Base-by-base conservation (phyloP, 1,140 invertebrate species). In the Agrypnia vestita region DNA sequence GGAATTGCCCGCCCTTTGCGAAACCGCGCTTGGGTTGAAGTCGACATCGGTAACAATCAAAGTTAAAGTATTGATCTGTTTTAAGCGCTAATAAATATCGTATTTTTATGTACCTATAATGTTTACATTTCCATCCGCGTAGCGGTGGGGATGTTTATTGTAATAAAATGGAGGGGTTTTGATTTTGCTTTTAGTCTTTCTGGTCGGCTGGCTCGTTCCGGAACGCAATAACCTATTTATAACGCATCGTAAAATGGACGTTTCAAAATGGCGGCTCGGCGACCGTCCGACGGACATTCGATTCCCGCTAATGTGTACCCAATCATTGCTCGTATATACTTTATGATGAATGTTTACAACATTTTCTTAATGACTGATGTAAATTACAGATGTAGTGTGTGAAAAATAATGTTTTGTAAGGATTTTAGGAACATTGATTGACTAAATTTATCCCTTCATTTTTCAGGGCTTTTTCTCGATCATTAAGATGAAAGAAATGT, bases 61-160 rank as follows among this genome's bases (percentile, higher is more conserved):
- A 71, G 19, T 25, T 35, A 71, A 9, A 15, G 17, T 51, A 71
- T 71, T 25, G 67, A 47, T 51, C 19, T 44, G 13, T 71, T 71
- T 71, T 71, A 71, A 51, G 67, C 17, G 67, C 67, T 71, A 17
- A 71, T 71, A 71, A 71, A 71, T 71, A 44, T 51, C 47, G 15
- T 47, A 25, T 51, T 71, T 71, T 71, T 71, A 21, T 17, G 15
- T 49, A n/a, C n/a, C n/a, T n/a, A 51, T 47, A 71, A 71, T 71
- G 67, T 71, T 71, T 71, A 71, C 25, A 71, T 71, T 71, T 71
- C 67, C 67, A 71, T 71, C 19, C 67, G 67, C 67, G 49, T 71
- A 71, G 67, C 17, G 19, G 46, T 47, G 67, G 15, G 47, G 67
- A 10, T 51, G 19, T 51, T 51, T 53, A 51, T 71, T 21, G 47